Percentiles rank a stretch among this genome's conserved stretches.
Conservation (phyloP, 2,888 invertebrate species). For the Ernsta delagoae region DNA sequence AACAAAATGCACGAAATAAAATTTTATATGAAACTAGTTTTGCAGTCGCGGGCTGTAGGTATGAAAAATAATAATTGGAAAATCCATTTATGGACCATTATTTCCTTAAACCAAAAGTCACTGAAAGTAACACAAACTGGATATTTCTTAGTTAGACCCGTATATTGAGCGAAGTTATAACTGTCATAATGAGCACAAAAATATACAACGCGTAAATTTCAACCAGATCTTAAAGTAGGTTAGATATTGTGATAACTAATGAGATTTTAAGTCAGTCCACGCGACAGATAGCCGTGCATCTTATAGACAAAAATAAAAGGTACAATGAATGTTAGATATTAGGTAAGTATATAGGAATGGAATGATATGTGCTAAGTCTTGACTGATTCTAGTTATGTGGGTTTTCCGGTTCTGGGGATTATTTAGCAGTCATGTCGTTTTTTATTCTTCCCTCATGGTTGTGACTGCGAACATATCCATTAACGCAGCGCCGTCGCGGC, state of each 20-base stretch:
- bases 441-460: constrained; percentile 69
- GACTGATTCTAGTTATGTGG: constrained; percentile 64
- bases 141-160: constrained; percentile 9
- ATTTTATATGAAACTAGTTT: too few relatives aligned
- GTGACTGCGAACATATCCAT: constrained; percentile 82
- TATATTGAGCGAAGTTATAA: constrained; percentile 11
- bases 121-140: not conserved
- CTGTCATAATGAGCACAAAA: constrained; percentile 72
- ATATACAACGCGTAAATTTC: constrained; percentile 71
- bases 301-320: constrained; percentile 68
- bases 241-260: constrained; percentile 83
- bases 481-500: constrained; percentile 40
- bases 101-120: not conserved
- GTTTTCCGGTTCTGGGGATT: constrained; percentile 51
- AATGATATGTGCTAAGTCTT: constrained; percentile 69
- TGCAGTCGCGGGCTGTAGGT: not conserved
- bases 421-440: constrained; percentile 61
- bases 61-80: not conserved
- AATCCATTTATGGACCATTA: not conserved
- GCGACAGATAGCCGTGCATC: constrained; percentile 66
- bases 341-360: constrained; percentile 57
- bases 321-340: constrained; percentile 77
- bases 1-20: not conserved
- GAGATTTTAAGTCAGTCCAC: constrained; percentile 76
- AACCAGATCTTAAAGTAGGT: constrained; percentile 80